Evolutionary conservation across 2,888 invertebrate species (phyloP), one percentile per base, ranked within the genome.

Genomic region (Sphinx pinastri): DNA sequence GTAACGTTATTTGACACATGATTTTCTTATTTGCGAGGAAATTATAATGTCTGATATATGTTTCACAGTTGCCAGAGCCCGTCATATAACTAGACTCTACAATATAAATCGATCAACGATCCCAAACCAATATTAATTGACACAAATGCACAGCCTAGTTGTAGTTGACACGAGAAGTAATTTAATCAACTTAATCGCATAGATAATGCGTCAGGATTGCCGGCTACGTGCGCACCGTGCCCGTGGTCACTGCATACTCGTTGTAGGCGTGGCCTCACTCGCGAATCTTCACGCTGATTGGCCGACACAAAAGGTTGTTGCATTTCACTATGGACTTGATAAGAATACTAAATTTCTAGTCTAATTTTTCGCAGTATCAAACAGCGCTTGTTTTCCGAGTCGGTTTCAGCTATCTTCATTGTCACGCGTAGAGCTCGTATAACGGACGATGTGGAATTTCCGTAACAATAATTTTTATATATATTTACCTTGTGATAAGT

Each of bases 261-360:
- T 81, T 81, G 90, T 91, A 78, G 92, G 92, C 91, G 92, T 86
- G 88, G 89, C 88, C 85, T 88, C 84, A 82, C 76, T 77, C 76
- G 81, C 81, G 76, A 82, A 82, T 81, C 78, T 76, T 74, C 75
- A 72, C 81, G 78, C 78, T 79, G 80, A 93, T 93, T 92, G 92
- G 92, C 80, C 75, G 83, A 81, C 77, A 73, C 71, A 83, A 83
- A 88, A 87, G 85, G 88, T 85, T 86, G 86, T 86, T 89, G 90
- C 91, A 92, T 92, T 92, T 92, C 90, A 88, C 90, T 85, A 80
- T 74, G 77, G 80, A 84, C 85, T 84, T 83, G 84, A 80, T 83
- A 73, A 74, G 90, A 89, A 85, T 92, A 81, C 81, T 88, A 90
- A 92, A 84, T 80, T 80, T 70, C 74, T n/a, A 68, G 75, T 76